Evolutionary conservation across 2,113 vertebrate genomes (phyloP).

Genomic region (Pimephales promelas): DNA sequence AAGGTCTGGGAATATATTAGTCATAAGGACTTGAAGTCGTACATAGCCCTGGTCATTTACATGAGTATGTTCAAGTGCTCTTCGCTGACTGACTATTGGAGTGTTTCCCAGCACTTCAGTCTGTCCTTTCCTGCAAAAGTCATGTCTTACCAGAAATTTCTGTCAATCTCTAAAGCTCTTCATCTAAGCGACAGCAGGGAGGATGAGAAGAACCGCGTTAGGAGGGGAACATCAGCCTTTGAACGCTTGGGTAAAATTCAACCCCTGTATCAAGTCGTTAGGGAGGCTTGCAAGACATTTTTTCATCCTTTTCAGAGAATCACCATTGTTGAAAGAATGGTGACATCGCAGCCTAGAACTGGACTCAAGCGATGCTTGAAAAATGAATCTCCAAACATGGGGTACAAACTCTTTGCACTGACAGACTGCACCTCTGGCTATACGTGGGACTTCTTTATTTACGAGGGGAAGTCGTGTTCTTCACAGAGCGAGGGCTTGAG

Average conservation of each 20-base stretch:
- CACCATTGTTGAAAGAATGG: constrained; percentile 25
- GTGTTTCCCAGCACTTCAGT: constrained; percentile 2
- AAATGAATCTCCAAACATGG: background rate
- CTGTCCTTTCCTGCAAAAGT: constrained; percentile 17
- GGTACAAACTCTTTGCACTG: constrained; percentile 26
- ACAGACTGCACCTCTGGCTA: constrained; percentile 33
- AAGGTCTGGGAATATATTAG: background rate
- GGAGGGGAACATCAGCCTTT: constrained; percentile 24
- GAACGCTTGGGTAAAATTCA: constrained; percentile 32
- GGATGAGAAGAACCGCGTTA: background rate
- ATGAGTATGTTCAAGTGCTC: constrained; percentile 27
- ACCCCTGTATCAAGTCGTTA: constrained; percentile 1
- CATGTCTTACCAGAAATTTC: constrained; percentile 22
- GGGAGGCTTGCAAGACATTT: background rate
- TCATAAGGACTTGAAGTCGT: background rate
- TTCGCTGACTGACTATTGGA: constrained; percentile 15
- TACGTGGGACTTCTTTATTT: constrained; percentile 26
- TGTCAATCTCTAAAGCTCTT: background rate
- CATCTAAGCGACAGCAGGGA: constrained; percentile 8
- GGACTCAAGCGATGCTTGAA: background rate
- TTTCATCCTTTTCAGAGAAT: constrained; percentile 33
- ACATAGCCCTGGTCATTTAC: constrained; percentile 8
- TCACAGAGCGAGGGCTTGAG: constrained; percentile 15
- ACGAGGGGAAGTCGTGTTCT: constrained; percentile 20
- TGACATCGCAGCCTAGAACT: background rate